These are phyloP conservation scores for Pseudomyrmex concolor DNA, from an alignment of 1,140 invertebrate species.

Conservation along the genomic window DNA sequence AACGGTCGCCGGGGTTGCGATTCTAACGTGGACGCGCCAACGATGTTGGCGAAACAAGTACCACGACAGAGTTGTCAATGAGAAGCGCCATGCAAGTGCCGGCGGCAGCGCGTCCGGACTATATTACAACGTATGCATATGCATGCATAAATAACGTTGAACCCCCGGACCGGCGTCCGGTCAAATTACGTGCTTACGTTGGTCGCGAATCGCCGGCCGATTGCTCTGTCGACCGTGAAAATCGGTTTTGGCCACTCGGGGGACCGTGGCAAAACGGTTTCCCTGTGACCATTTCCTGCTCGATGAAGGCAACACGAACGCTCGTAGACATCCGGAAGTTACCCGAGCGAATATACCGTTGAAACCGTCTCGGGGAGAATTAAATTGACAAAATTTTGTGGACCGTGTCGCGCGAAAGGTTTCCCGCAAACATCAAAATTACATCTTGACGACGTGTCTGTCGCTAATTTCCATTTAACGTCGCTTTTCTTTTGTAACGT, in stretches of 20 bases:
- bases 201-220: constrained; percentile 68
- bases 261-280: constrained; percentile 66
- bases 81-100: constrained; percentile 33
- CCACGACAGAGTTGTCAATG: constrained; percentile 40
- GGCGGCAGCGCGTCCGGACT: constrained; percentile 19
- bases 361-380: constrained; percentile 6
- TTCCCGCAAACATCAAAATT: background rate
- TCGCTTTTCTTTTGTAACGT: background rate
- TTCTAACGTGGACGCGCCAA: background rate
- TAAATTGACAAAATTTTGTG: constrained; percentile 15
- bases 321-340: constrained; percentile 62
- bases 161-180: constrained; percentile 46
- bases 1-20: background rate
- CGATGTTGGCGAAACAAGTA: constrained; percentile 37
- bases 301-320: constrained; percentile 56
- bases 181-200: constrained; percentile 65
- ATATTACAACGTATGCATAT: constrained; percentile 52
- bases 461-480: background rate
- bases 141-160: constrained; percentile 60
- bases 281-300: constrained; percentile 68
- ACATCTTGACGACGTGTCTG: background rate
- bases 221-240: constrained; percentile 66
- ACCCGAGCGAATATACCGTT: constrained; percentile 30
- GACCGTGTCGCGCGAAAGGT: background rate
- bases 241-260: constrained; percentile 70